A percentile compares a stretch with the other conserved stretches of the same genome.
Conservation (phyloP, 2,113 vertebrate species). For the Paedocypris sp. region DNA sequence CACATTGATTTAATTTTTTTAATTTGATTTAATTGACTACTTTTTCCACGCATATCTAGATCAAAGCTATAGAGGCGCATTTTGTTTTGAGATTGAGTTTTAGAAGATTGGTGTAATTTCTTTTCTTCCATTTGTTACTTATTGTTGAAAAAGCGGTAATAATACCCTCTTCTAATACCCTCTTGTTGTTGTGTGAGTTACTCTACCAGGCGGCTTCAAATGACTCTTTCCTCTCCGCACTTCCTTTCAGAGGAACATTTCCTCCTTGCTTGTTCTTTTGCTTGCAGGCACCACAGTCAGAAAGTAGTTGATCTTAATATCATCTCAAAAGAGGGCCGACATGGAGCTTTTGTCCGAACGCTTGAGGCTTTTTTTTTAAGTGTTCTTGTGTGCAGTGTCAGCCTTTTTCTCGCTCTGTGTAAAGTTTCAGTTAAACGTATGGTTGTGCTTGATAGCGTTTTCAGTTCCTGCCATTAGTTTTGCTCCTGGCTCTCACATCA, state of each 20-base stretch:
- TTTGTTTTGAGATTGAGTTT: too few species aligned
- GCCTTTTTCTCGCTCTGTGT: background rate
- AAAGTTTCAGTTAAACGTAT: conserved; percentile 15
- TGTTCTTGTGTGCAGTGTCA: background rate
- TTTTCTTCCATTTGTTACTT: too few species aligned
- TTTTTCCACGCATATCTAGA: too few species aligned
- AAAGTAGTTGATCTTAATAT: background rate
- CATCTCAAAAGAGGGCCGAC: background rate
- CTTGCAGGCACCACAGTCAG: background rate
- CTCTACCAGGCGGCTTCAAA: background rate
- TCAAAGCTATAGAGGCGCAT: too few species aligned
- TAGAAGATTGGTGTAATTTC: too few species aligned
- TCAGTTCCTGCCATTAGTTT: background rate
- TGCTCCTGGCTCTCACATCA: background rate
- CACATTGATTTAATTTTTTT: too few species aligned
- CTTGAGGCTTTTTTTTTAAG: background rate
- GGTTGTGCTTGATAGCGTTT: conserved; percentile 14
- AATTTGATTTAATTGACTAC: too few species aligned
- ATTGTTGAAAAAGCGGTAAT: too few species aligned
- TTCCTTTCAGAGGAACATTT: background rate
- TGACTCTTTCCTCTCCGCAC: background rate
- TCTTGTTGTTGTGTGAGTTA: background rate
- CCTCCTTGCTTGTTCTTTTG: conserved; percentile 16
- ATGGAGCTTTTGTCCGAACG: background rate
- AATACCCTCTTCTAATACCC: background rate